Base-by-base conservation (phyloP, 2,888 invertebrate species). In the Orthonychiurus folsomi region DNA sequence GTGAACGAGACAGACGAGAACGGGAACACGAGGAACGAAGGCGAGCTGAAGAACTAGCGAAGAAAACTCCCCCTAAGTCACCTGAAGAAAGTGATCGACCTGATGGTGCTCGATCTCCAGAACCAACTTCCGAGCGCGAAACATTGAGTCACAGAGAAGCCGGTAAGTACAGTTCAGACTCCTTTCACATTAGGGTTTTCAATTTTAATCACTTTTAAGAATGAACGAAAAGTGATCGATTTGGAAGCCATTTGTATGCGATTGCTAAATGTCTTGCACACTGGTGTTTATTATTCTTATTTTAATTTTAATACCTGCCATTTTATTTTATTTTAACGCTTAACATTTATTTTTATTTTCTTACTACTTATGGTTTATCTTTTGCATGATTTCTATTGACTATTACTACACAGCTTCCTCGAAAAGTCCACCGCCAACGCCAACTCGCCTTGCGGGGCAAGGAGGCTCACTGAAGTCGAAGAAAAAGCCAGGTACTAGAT, bases 1-100 rank as follows among this genome's bases (percentile, higher is more conserved):
- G 93, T 80, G 95, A 97, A 81, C 84, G 92, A 81, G 90, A 91
- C 80, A 84, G 90, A 75, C 84, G 89, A 69, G 87, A 90, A 77
- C 83, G 84, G 74, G 85, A 84, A 65, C 82, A 83, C 68, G 84
- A 84, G 72, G 79, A 81, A 69, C 81, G 81, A 60, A 79, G 82
- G 68, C 79, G 80, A 69, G 89, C 91, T 75, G 86, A 88, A 69
- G 88, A 90, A 75, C 87, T 89, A 73, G 88, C 88, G 0, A 89
- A 89, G 77, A 83, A 87, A 67, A 85, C 86, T 73, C 82, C 84
- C 69, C 81, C 83, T 21, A 73, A 72, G 54, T 72, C 79, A 74
- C 73, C 79, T 73, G 75, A n/a, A n/a, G n/a, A 79, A 75, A 75
- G 79, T 76, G 70, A 71, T 20, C 65, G 69, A 50, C 67, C 69